Evolutionary conservation across 2,797 vertebrate genomes (phyloP).

Genomic region (Brachyrhaphis roseni): DNA sequence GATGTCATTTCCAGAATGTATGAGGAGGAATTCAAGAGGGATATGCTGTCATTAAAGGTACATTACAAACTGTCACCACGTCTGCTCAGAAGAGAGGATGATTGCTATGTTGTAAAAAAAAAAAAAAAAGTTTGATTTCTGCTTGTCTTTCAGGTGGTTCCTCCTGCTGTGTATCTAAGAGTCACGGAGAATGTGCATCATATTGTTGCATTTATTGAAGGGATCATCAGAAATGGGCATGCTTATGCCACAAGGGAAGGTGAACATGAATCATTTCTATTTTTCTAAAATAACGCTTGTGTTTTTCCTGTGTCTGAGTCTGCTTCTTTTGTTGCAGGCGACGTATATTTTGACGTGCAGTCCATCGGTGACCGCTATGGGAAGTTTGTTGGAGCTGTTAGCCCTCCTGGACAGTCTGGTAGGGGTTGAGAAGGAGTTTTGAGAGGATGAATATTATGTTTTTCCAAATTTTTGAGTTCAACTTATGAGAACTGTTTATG

Average conservation of each 20-base stretch:
- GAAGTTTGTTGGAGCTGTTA: conserved; percentile 75
- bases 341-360: conserved; percentile 92
- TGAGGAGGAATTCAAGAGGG: conserved; percentile 94
- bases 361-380: conserved; percentile 89
- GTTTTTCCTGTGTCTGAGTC: background rate
- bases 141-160: conserved; percentile 84
- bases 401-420: conserved; percentile 80
- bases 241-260: conserved; percentile 88
- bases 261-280: conserved; percentile 39
- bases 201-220: conserved; percentile 89
- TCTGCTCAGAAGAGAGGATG: background rate
- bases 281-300: background rate
- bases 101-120: background rate
- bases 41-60: conserved; percentile 92
- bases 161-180: conserved; percentile 88
- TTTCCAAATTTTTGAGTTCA: background rate
- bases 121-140: background rate
- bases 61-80: background rate
- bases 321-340: conserved; percentile 79
- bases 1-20: conserved; percentile 84
- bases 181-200: conserved; percentile 94
- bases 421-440: conserved; percentile 29
- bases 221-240: conserved; percentile 85
- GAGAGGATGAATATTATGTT: background rate
- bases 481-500: no score